Evolutionary conservation across 53 echinoderm and acorn worm genomes (phyloP).

Genomic region (Apostichopus leukothele): DNA sequence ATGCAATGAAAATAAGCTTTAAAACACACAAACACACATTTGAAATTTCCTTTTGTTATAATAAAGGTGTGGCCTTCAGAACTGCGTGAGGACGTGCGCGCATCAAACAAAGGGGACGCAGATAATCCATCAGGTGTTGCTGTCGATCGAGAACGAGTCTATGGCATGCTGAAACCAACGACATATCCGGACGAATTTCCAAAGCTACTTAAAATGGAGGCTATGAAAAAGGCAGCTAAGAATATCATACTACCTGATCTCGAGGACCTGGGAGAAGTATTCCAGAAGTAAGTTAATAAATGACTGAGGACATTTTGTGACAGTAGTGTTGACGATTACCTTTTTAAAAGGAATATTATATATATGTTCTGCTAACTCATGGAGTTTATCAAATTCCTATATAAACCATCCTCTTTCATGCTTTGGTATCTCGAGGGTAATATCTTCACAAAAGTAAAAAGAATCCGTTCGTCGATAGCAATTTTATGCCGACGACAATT

Average conservation of each 20-base stretch:
- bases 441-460: too few relatives aligned
- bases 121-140: not conserved
- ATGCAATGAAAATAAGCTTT: too few relatives aligned
- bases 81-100: conserved; percentile 50
- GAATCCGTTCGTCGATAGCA: too few relatives aligned
- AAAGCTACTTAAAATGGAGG: conserved; percentile 50
- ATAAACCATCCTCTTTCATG: too few relatives aligned
- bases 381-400: too few relatives aligned
- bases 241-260: conserved; percentile 50
- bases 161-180: conserved; percentile 57
- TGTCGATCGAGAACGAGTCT: conserved; percentile 49
- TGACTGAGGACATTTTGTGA: too few relatives aligned
- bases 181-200: conserved; percentile 59
- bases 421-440: too few relatives aligned
- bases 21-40: not conserved
- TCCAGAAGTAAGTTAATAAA: conserved; percentile 49
- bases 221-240: conserved; percentile 54
- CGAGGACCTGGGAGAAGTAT: conserved; percentile 57
- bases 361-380: too few relatives aligned
- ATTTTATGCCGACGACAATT: too few relatives aligned
- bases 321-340: too few relatives aligned
- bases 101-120: not conserved
- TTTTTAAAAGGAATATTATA: too few relatives aligned
- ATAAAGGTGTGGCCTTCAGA: conserved; percentile 53
- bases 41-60: not conserved